Evolutionary conservation across 2,888 invertebrate genomes (phyloP).

Genomic region (Apomyelois bistriatella): DNA sequence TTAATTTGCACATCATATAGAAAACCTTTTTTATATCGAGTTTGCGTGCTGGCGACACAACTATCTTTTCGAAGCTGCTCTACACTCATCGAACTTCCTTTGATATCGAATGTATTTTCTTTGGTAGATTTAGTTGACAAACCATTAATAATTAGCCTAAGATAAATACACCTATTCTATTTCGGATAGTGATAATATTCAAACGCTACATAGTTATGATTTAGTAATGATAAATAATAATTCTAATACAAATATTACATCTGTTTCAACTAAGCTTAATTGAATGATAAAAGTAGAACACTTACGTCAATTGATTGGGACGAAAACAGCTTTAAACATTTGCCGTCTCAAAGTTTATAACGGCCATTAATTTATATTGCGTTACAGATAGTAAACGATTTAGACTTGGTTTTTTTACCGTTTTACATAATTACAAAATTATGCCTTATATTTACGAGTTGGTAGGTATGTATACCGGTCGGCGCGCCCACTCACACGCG

Average conservation of each 20-base stretch:
- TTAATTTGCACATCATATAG: too few relatives aligned
- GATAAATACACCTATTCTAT: too few relatives aligned
- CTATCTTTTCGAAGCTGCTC: too few relatives aligned
- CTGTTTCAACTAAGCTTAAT: conserved; percentile 45
- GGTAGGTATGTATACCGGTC: conserved; percentile 38
- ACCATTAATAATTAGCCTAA: too few relatives aligned
- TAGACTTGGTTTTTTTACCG: conserved; percentile 66
- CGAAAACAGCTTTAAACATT: conserved; percentile 56
- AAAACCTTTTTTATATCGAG: too few relatives aligned
- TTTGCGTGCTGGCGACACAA: too few relatives aligned
- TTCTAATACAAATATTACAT: conserved; percentile 20
- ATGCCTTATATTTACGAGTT: conserved; percentile 65
- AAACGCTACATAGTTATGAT: not conserved
- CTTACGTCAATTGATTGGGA: conserved; percentile 58
- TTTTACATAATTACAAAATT: conserved; percentile 76
- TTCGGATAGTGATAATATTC: too few relatives aligned
- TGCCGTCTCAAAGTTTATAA: conserved; percentile 63
- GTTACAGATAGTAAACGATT: conserved; percentile 72
- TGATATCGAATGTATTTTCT: too few relatives aligned
- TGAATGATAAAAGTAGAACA: conserved; percentile 61
- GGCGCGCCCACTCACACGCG: conserved; percentile 59
- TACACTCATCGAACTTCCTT: too few relatives aligned
- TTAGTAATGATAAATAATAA: not conserved
- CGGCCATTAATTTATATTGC: conserved; percentile 70
- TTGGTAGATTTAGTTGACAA: too few relatives aligned